These are phyloP conservation scores for Campoletis raptor DNA, from an alignment of 2,888 invertebrate genomes.

Conservation along the genomic window DNA sequence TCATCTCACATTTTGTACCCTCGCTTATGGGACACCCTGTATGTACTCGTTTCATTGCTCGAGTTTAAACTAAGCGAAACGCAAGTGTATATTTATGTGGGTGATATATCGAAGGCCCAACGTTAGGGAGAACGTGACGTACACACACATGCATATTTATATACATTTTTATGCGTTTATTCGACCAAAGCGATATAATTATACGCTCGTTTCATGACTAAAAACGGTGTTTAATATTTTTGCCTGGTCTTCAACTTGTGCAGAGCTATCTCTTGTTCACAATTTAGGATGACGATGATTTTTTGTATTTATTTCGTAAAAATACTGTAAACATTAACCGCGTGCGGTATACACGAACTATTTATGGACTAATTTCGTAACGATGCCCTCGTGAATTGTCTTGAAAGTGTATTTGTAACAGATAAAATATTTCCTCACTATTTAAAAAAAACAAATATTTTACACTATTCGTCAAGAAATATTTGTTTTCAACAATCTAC, in stretches of 20 bases:
- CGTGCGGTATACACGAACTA: not conserved
- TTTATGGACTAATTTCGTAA: conserved; percentile 1
- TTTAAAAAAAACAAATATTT: not conserved
- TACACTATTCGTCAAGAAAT: not conserved
- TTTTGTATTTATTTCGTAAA: not conserved
- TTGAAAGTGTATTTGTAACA: not conserved
- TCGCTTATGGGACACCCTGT: not conserved
- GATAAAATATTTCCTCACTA: not conserved
- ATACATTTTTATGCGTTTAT: not conserved
- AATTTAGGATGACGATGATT: not conserved
- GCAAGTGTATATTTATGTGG: not conserved
- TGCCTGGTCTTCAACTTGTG: not conserved
- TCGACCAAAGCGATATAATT: not conserved
- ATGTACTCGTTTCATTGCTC: not conserved
- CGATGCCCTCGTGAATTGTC: not conserved
- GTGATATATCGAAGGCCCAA: not conserved
- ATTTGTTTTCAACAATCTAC: not conserved
- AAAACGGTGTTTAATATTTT: not conserved
- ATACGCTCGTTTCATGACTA: not conserved
- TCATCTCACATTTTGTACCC: not conserved
- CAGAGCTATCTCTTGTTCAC: not conserved
- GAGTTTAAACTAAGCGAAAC: not conserved
- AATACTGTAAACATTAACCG: not conserved
- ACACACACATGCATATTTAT: not conserved
- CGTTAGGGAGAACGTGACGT: not conserved